Conservation (phyloP, 2,888 invertebrate genomes). For the Silvanus unidentatus region DNA sequence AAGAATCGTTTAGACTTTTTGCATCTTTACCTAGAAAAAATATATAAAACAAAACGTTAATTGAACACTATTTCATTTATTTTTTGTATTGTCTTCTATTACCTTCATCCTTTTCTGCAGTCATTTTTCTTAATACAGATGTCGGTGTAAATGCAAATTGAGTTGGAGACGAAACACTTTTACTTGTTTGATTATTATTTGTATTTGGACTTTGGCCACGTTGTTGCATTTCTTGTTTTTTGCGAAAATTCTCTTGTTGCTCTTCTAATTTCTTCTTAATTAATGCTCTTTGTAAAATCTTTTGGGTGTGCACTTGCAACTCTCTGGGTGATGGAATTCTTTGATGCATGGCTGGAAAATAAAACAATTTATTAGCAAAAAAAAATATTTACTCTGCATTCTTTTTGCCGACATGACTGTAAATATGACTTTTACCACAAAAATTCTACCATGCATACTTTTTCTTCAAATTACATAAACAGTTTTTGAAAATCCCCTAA, state of each 20-base stretch:
- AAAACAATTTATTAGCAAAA: too few relatives aligned
- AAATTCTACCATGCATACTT: too few relatives aligned
- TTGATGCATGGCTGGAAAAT: slow-evolving; percentile 57
- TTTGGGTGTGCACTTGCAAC: slow-evolving; percentile 77
- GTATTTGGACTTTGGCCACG: slow-evolving; percentile 27
- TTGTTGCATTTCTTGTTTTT: slow-evolving; percentile 62
- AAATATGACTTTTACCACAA: too few relatives aligned
- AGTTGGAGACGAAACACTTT: slow-evolving; percentile 56
- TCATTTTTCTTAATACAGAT: slow-evolving; percentile 90
- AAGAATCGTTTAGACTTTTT: slow-evolving; percentile 19
- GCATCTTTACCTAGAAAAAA: slow-evolving; percentile 42
- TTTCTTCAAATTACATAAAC: too few relatives aligned
- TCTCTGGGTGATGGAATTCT: slow-evolving; percentile 80
- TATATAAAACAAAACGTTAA: too few relatives aligned
- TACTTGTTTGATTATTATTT: slow-evolving; percentile 22
- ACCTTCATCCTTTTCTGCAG: slow-evolving; percentile 78
- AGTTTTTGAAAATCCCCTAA: too few relatives aligned
- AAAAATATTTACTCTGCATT: too few relatives aligned
- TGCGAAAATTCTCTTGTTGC: slow-evolving; percentile 76
- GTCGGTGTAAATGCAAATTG: slow-evolving; percentile 89
- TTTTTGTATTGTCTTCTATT: background rate
- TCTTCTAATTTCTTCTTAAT: slow-evolving; percentile 87
- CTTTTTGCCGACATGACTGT: too few relatives aligned
- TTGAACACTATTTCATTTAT: too few relatives aligned
- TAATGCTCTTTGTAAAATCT: slow-evolving; percentile 78